Conservation (phyloP, 1,140 invertebrate genomes). For the Galendromus occidentalis region DNA sequence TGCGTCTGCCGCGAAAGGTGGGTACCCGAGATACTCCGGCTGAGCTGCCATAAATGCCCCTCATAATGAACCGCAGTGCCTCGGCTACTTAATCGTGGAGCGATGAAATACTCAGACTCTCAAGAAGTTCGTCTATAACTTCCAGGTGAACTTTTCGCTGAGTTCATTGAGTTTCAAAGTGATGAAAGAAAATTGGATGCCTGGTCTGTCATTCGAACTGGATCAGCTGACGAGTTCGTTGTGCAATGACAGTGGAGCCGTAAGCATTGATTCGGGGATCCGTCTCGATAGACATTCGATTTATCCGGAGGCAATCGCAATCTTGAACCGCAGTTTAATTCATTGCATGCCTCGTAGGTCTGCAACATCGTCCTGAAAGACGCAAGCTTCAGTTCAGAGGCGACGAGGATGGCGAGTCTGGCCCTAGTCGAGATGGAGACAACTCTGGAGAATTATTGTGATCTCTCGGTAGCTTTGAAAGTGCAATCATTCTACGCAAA, state of each 20-base stretch:
- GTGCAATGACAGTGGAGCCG: constrained; percentile 3
- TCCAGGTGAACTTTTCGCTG: not conserved
- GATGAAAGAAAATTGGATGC: constrained; percentile 1
- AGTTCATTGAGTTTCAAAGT: not conserved
- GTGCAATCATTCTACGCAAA: constrained; percentile 9
- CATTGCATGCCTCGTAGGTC: not conserved
- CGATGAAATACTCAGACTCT: too few species aligned
- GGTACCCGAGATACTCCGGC: too few species aligned
- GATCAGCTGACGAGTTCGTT: not conserved
- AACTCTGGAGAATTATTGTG: constrained; percentile 9
- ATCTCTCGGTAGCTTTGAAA: constrained; percentile 14
- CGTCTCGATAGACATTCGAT: too few species aligned
- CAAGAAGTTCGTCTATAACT: too few species aligned
- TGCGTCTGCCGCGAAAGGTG: not conserved
- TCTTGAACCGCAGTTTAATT: too few species aligned
- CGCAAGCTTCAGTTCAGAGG: constrained; percentile 11
- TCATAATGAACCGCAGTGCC: too few species aligned
- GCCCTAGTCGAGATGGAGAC: constrained; percentile 14
- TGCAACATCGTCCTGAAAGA: constrained; percentile 13
- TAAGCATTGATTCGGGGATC: too few species aligned
- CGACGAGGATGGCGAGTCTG: not conserved
- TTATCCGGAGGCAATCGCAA: too few species aligned
- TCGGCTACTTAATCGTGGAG: too few species aligned
- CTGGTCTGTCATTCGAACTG: not conserved
- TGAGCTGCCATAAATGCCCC: too few species aligned